These are phyloP conservation scores for Palythoa heliodiscus DNA, from an alignment of 92 coral and sea anemone species.

Conservation along the genomic window DNA sequence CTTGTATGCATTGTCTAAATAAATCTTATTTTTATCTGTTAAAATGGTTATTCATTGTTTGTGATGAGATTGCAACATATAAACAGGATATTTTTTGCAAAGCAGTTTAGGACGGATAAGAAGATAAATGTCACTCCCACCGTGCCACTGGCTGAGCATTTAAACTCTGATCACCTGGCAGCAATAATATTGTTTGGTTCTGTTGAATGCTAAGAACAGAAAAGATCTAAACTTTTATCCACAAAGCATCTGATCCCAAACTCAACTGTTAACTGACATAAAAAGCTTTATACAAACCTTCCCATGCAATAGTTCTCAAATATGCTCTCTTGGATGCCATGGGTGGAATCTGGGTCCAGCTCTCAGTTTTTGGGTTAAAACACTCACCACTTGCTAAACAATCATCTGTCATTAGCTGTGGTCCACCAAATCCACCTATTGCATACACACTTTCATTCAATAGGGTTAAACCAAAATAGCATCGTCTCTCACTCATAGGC, in stretches of 20 bases:
- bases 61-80: too few relatives aligned
- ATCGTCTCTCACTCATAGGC: constrained; percentile 63
- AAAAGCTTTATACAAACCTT: constrained; percentile 51
- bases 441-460: constrained; percentile 70
- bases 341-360: constrained; percentile 67
- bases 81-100: too few relatives aligned
- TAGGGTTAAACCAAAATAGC: constrained; percentile 65
- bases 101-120: too few relatives aligned
- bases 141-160: too few relatives aligned
- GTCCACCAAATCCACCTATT: constrained; percentile 74
- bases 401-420: constrained; percentile 44
- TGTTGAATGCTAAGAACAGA: too few relatives aligned
- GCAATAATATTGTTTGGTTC: too few relatives aligned
- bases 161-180: too few relatives aligned
- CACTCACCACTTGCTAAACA: constrained; percentile 67
- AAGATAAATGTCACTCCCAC: too few relatives aligned
- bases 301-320: constrained; percentile 59
- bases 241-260: not conserved
- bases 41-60: too few relatives aligned
- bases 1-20: too few relatives aligned
- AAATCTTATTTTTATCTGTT: too few relatives aligned
- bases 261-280: not conserved
- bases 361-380: constrained; percentile 58
- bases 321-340: constrained; percentile 67
- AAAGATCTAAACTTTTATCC: not conserved